Evolutionary conservation across 1,140 invertebrate genomes (phyloP).

Genomic region (Brevipalpus yothersi): DNA sequence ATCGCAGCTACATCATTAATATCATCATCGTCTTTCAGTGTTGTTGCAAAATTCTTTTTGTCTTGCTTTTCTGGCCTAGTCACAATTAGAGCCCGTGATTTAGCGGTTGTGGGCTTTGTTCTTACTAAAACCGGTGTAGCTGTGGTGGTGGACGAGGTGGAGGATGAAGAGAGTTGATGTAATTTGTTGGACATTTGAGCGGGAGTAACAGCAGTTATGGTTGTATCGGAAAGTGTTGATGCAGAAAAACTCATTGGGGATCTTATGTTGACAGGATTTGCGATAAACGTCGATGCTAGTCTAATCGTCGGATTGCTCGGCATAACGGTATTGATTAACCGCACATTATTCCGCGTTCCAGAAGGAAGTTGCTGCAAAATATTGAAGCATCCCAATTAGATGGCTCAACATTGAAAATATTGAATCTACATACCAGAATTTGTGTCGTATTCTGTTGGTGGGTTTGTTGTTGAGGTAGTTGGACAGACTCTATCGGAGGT

Average conservation of each 20-base stretch:
- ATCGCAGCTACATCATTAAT: constrained; percentile 97
- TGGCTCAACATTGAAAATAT: no score
- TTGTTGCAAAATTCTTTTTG: constrained; percentile 19
- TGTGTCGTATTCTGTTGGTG: constrained; percentile 13
- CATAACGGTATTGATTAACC: no score
- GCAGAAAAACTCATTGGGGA: background rate
- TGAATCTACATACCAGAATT: constrained; percentile 13
- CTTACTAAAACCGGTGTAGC: background rate
- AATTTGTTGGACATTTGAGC: background rate
- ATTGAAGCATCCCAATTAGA: no score
- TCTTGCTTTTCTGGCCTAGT: constrained; percentile 30
- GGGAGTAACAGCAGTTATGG: constrained; percentile 2
- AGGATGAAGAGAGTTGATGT: background rate
- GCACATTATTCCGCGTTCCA: no score
- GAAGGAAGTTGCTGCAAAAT: no score
- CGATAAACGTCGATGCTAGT: no score
- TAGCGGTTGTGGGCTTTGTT: background rate
- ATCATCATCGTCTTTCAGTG: constrained; percentile 53
- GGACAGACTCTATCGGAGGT: constrained; percentile 30
- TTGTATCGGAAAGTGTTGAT: constrained; percentile 3
- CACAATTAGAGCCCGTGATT: background rate
- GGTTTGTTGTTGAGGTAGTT: constrained; percentile 16
- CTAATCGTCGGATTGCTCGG: no score
- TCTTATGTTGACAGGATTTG: no score
- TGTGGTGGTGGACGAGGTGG: background rate